phyloP scores from a whole-genome alignment of 1,140 invertebrate species.

The Nilaparvata lugens region DNA sequence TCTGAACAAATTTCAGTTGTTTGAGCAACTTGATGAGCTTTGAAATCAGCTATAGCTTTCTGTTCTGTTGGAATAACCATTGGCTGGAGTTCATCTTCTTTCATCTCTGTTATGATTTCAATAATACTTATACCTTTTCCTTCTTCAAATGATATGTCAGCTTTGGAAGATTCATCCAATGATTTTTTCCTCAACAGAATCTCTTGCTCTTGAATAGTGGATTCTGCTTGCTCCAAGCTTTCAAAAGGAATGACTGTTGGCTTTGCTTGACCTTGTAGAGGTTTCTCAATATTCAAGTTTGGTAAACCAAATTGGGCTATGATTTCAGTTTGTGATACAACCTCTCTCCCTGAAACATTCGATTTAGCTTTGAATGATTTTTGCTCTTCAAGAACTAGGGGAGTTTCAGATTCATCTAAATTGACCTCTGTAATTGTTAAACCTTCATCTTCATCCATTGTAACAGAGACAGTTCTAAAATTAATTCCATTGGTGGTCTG shows the following conservation, averaged over 20 bases:
- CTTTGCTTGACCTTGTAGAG: constrained; percentile 26
- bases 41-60: constrained; percentile 29
- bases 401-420: constrained; percentile 32
- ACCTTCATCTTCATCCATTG: constrained; percentile 40
- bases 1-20: constrained; percentile 35
- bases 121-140: constrained; percentile 24
- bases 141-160: constrained; percentile 30
- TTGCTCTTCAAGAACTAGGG: constrained; percentile 37
- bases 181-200: constrained; percentile 23
- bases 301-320: constrained; percentile 29
- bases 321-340: constrained; percentile 35
- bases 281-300: constrained; percentile 26
- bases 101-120: constrained; percentile 31
- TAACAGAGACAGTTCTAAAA: constrained; percentile 26
- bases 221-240: constrained; percentile 28
- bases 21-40: constrained; percentile 39
- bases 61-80: constrained; percentile 26
- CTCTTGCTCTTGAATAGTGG: constrained; percentile 30
- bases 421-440: constrained; percentile 40
- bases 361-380: constrained; percentile 24
- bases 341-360: constrained; percentile 10
- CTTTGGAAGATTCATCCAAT: constrained; percentile 27
- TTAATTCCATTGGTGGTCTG: constrained; percentile 3
- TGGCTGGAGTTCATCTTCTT: constrained; percentile 36
- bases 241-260: constrained; percentile 31